phyloP scores from a whole-genome alignment of 2,888 invertebrate genomes.

The Cephus spinipes region DNA sequence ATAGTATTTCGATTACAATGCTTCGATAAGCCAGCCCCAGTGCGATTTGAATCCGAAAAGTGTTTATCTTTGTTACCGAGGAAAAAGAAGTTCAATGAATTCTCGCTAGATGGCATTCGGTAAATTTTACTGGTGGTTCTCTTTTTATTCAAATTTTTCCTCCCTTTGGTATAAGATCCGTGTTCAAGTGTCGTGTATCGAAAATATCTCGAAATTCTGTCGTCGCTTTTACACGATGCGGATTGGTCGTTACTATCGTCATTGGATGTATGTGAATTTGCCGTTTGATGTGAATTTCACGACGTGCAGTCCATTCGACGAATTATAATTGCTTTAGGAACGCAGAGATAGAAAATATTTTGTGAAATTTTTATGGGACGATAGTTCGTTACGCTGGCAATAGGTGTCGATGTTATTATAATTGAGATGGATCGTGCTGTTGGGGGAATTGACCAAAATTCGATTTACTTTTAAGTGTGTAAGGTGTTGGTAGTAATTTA shows the following conservation, averaged over 20 bases:
- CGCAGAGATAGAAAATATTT: too few relatives aligned
- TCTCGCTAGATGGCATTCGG: neutral
- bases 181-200: neutral
- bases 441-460: neutral
- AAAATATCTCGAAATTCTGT: neutral
- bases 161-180: neutral
- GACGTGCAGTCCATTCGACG: too few relatives aligned
- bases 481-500: neutral
- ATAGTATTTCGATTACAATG: neutral
- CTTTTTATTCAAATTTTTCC: neutral
- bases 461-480: neutral
- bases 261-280: too few relatives aligned
- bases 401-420: neutral
- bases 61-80: neutral
- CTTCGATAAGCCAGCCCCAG: neutral
- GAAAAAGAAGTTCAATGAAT: neutral
- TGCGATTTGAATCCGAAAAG: neutral
- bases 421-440: neutral
- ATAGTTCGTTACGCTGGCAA: too few relatives aligned
- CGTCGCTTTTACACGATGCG: neutral
- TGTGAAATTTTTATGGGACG: too few relatives aligned
- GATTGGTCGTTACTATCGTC: neutral
- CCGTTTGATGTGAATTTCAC: too few relatives aligned
- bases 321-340: too few relatives aligned
- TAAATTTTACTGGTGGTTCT: neutral